Evolutionary conservation across 2,113 vertebrate genomes (phyloP).

Genomic region (Oncorhynchus clarkii): DNA sequence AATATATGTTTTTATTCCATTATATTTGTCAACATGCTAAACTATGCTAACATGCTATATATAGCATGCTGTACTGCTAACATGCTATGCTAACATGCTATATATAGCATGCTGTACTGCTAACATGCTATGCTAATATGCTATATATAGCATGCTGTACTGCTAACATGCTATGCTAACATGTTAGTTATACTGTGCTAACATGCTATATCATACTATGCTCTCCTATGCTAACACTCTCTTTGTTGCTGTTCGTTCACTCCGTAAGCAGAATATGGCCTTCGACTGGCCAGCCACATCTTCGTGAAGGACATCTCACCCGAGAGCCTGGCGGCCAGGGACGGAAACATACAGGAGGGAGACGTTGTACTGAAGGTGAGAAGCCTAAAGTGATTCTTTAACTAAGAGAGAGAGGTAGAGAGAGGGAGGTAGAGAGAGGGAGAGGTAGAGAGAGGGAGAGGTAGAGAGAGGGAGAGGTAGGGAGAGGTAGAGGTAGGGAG

Average conservation of each 20-base stretch:
- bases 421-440: too few species aligned
- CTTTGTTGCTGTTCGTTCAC: conserved; percentile 73
- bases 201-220: background rate
- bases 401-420: too few species aligned
- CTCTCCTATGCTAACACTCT: conserved; percentile 64
- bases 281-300: conserved; percentile 98
- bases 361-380: conserved; percentile 97
- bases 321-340: conserved; percentile 96
- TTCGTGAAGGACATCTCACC: conserved; percentile 99
- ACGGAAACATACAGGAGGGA: conserved; percentile 98
- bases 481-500: too few species aligned
- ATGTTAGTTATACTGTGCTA: conserved; percentile 18
- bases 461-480: too few species aligned
- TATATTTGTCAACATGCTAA: too few species aligned
- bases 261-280: conserved; percentile 91
- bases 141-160: background rate
- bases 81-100: too few species aligned
- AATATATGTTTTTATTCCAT: too few species aligned
- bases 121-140: background rate
- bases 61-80: too few species aligned
- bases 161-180: too few species aligned
- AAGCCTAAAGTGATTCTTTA: too few species aligned
- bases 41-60: too few species aligned
- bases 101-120: background rate
- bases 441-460: too few species aligned